Conservation (phyloP, 2,888 invertebrate species). For the Halocaridina rubra region DNA sequence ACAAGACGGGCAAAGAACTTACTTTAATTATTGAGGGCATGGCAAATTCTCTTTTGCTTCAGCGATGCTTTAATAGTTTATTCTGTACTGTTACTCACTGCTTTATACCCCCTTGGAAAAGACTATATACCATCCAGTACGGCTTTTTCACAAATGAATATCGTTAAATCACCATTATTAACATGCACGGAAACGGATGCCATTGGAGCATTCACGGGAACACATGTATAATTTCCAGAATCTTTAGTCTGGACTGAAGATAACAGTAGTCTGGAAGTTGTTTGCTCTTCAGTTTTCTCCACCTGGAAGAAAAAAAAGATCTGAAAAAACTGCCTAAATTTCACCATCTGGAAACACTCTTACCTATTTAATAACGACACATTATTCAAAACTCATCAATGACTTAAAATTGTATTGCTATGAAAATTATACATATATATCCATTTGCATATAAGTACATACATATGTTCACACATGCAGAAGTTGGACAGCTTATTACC, state of each 20-base stretch:
- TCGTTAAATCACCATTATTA: slow-evolving; percentile 34
- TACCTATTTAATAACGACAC: too few relatives aligned
- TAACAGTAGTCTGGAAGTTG: slow-evolving; percentile 48
- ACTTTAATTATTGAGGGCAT: too few relatives aligned
- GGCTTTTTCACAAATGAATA: not conserved
- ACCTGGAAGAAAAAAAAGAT: slow-evolving; percentile 34
- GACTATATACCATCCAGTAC: not conserved
- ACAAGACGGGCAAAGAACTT: too few relatives aligned
- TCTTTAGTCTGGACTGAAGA: slow-evolving; percentile 39
- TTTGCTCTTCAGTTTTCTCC: slow-evolving; percentile 56
- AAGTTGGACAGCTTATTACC: slow-evolving; percentile 11
- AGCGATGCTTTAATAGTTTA: not conserved
- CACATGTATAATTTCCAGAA: slow-evolving; percentile 58
- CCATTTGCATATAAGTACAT: too few relatives aligned
- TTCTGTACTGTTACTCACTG: not conserved
- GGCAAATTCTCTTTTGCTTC: too few relatives aligned
- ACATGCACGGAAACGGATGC: slow-evolving; percentile 55
- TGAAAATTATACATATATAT: too few relatives aligned
- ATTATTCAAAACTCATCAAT: too few relatives aligned
- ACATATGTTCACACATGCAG: too few relatives aligned
- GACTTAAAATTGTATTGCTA: too few relatives aligned
- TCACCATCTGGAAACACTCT: too few relatives aligned
- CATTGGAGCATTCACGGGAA: slow-evolving; percentile 49
- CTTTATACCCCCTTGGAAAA: not conserved
- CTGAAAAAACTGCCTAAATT: too few relatives aligned